Conservation (phyloP, 2,888 invertebrate species). For the Zelleria hepariella region DNA sequence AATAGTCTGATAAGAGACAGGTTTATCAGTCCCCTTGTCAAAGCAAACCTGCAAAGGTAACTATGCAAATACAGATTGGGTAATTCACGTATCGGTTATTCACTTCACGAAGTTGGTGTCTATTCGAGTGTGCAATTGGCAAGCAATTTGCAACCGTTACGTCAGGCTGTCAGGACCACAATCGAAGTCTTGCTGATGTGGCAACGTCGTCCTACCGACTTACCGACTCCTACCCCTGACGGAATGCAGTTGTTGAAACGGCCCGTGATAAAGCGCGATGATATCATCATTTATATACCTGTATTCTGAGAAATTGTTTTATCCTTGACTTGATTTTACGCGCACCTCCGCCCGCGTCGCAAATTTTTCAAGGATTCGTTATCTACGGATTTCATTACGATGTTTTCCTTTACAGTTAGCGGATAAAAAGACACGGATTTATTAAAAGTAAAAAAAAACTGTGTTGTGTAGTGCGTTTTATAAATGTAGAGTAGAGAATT, state of each 20-base stretch:
- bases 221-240: conserved; percentile 24
- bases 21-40: not conserved
- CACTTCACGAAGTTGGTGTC: conserved; percentile 37
- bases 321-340: no score
- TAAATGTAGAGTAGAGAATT: no score
- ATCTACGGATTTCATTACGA: no score
- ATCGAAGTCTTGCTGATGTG: conserved; percentile 30
- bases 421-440: no score
- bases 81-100: conserved; percentile 22
- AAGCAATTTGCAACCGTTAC: conserved; percentile 24
- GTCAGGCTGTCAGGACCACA: conserved; percentile 20
- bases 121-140: conserved; percentile 31
- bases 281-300: not conserved
- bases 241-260: conserved; percentile 29
- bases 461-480: no score
- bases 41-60: no score
- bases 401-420: no score
- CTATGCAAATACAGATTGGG: not conserved
- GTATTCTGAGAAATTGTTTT: not conserved
- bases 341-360: no score
- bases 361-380: no score
- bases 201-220: conserved; percentile 2
- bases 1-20: no score
- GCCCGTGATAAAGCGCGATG: not conserved
- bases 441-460: no score